Conservation (phyloP, 2,888 invertebrate genomes). For the Neocrepidodera transversa region DNA sequence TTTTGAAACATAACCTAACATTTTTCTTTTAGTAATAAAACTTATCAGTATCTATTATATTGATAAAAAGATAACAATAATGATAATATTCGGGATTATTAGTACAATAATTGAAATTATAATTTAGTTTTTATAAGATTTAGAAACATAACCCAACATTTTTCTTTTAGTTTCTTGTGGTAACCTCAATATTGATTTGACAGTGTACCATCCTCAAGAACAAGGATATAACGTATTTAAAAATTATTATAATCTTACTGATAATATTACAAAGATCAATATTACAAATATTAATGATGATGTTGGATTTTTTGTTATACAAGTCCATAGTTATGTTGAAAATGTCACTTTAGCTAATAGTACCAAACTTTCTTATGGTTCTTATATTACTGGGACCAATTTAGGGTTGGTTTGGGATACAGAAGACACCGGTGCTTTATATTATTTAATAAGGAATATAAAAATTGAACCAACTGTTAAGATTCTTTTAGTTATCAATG, state of each 20-base stretch:
- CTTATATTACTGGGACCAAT: constrained; percentile 66
- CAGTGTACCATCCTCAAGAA: constrained; percentile 43
- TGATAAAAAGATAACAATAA: no score
- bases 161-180: constrained; percentile 30
- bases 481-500: constrained; percentile 39
- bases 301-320: constrained; percentile 67
- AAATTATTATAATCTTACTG: constrained; percentile 42
- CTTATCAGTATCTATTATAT: no score
- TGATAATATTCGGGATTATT: no score
- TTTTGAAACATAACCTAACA: constrained; percentile 1
- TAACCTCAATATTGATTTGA: constrained; percentile 46
- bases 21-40: constrained; percentile 25
- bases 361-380: constrained; percentile 45
- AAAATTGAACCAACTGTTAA: constrained; percentile 23
- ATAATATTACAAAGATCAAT: constrained; percentile 47
- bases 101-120: no score
- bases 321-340: constrained; percentile 69
- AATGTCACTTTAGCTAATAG: constrained; percentile 66
- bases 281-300: constrained; percentile 60
- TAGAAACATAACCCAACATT: constrained; percentile 5
- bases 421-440: constrained; percentile 25
- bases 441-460: constrained; percentile 37
- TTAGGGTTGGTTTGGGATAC: constrained; percentile 63
- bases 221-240: constrained; percentile 44
- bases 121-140: no score